Conservation (phyloP, 2,797 vertebrate genomes). For the Monodelphis domestica region DNA sequence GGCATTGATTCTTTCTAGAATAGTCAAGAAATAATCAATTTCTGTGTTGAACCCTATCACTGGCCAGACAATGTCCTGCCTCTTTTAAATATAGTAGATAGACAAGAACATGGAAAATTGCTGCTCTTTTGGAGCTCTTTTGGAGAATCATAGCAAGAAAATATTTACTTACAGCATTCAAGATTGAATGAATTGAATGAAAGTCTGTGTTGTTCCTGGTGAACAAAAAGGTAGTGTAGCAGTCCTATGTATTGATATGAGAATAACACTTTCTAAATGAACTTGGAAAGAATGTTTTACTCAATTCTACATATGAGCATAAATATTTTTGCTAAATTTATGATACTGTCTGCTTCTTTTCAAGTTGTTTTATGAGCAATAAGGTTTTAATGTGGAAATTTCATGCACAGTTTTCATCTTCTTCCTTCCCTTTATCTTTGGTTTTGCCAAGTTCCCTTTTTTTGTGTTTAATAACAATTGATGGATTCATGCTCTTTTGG, state of each 20-base stretch:
- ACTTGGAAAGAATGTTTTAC: slow-evolving; percentile 81
- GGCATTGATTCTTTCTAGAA: neutral
- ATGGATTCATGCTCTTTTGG: slow-evolving; percentile 83
- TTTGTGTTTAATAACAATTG: slow-evolving; percentile 81
- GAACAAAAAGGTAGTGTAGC: slow-evolving; percentile 47
- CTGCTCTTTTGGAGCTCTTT: neutral
- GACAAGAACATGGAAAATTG: neutral
- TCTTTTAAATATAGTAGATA: neutral
- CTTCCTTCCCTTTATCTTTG: slow-evolving; percentile 68
- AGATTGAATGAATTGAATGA: slow-evolving; percentile 50
- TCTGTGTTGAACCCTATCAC: neutral
- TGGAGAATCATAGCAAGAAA: neutral
- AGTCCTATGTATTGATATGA: slow-evolving; percentile 33
- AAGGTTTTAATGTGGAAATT: slow-evolving; percentile 89
- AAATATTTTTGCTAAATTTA: slow-evolving; percentile 85
- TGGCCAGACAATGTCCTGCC: neutral
- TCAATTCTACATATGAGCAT: slow-evolving; percentile 82
- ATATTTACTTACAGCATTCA: slow-evolving; percentile 24
- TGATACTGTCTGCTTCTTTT: slow-evolving; percentile 85
- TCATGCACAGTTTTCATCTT: slow-evolving; percentile 76
- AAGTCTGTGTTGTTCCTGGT: neutral
- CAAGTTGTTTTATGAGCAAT: slow-evolving; percentile 82
- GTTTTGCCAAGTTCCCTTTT: slow-evolving; percentile 80
- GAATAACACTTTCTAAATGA: slow-evolving; percentile 67
- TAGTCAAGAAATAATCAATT: neutral